Evolutionary conservation across 2,797 vertebrate species (phyloP), one percentile per base, ranked within the genome.

Genomic region (Acanthis flammea): DNA sequence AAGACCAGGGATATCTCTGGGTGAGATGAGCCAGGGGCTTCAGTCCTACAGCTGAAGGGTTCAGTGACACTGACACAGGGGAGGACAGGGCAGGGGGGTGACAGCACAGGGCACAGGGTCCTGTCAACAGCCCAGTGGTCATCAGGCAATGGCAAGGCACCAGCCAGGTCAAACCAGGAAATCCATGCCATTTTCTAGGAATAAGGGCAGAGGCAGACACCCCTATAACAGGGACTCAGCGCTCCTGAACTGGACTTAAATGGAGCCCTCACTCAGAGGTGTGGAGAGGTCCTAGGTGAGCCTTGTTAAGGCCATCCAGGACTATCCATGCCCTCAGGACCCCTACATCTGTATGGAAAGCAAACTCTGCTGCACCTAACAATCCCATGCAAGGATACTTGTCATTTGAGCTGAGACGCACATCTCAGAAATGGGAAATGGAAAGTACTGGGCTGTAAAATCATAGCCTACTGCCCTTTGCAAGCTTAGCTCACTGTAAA

Each of bases 401-500:
- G 35, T 66, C 48, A 70, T 90, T 92, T 3, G 15, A 87, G 62
- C 10, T 1, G 3, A 95, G 68, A 68, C 47, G 47, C 25, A 22
- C 37, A 68, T 54, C 76, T 88, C 74, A 86, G 48, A 60, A 95
- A 94, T 21, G 33, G 70, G 63, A 93, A 89, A 95, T 72, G 44
- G 54, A 83, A 95, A 76, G 85, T 78, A 47, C 19, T 39, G 18
- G 61, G 51, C 87, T 93, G 74, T 95, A 93, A 96, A 95, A 95
- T 88, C 67, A 90, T 28, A 87, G 30, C 41, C 58, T 33, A 37
- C 31, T 90, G 73, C 60, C 65, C 75, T 90, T 88, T 60, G 50
- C 48, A 85, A 78, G 48, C 51, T 75, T 91, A 88, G 48, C 74
- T 71, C 31, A 35, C 66, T 51, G 45, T 60, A 84, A 91, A 87